Percentiles rank a stretch among this genome's conserved stretches.
Conservation (phyloP, 2,888 invertebrate genomes). For the Augochlorella aurata region DNA sequence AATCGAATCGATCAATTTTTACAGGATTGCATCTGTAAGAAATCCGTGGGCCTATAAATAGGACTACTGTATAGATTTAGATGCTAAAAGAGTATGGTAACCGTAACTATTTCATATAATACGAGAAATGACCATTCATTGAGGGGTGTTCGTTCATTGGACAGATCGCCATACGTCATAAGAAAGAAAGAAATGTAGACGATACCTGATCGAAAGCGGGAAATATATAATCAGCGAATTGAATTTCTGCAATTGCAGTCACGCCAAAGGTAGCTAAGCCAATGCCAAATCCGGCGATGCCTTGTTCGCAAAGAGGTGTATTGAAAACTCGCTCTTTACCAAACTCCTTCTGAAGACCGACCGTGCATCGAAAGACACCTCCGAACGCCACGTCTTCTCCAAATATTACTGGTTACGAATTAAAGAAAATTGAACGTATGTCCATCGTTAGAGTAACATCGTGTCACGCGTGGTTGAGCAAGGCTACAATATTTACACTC, state of each 20-base stretch:
- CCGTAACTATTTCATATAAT: too few species aligned
- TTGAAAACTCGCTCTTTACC: conserved; percentile 97
- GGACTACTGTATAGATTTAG: too few species aligned
- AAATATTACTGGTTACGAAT: conserved; percentile 86
- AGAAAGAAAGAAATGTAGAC: neutral
- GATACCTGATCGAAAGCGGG: conserved; percentile 98
- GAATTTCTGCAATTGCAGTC: conserved; percentile 98
- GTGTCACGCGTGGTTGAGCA: too few species aligned
- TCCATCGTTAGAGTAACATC: too few species aligned
- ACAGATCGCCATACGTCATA: neutral
- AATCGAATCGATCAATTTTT: too few species aligned
- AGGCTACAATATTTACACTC: too few species aligned
- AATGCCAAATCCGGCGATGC: conserved; percentile 98
- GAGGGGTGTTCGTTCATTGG: too few species aligned
- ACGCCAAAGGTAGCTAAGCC: conserved; percentile 95
- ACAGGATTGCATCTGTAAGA: too few species aligned
- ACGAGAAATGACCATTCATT: too few species aligned
- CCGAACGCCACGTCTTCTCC: conserved; percentile 99
- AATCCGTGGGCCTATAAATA: too few species aligned
- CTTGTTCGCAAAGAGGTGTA: conserved; percentile 97
- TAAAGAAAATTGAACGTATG: too few species aligned
- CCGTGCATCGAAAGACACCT: conserved; percentile 97
- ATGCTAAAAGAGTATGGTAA: too few species aligned
- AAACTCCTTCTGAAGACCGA: conserved; percentile 95
- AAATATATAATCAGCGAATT: conserved; percentile 99